These are phyloP conservation scores for Ahaetulla prasina DNA, from an alignment of 2,113 vertebrate genomes.

Conservation along the genomic window DNA sequence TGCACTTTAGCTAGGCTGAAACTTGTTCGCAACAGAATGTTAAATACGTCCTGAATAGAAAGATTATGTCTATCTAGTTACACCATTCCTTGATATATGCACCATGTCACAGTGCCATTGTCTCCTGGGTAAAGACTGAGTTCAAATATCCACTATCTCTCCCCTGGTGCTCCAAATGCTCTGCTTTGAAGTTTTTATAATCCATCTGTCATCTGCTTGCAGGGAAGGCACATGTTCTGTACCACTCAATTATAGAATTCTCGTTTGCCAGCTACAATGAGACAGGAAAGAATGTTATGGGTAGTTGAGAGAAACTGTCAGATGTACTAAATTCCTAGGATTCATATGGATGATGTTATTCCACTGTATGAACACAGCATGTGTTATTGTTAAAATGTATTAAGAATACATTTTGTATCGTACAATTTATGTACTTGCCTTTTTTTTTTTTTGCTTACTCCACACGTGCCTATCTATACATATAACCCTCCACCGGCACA, in stretches of 20 bases:
- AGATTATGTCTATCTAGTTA: slow-evolving; percentile 96
- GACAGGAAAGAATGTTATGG: slow-evolving; percentile 89
- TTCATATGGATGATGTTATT: slow-evolving; percentile 82
- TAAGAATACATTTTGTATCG: slow-evolving; percentile 63
- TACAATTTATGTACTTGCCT: slow-evolving; percentile 57
- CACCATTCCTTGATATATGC: slow-evolving; percentile 97
- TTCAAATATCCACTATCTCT: slow-evolving; percentile 99
- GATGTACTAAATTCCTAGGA: slow-evolving; percentile 84
- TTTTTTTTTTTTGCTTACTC: slow-evolving; percentile 4
- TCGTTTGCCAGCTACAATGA: slow-evolving; percentile 89
- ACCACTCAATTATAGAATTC: slow-evolving; percentile 97
- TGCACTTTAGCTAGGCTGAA: slow-evolving; percentile 78
- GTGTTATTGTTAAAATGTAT: slow-evolving; percentile 82
- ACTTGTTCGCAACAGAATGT: slow-evolving; percentile 92
- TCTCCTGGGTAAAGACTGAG: slow-evolving; percentile 99
- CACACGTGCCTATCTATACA: background rate
- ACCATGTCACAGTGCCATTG: slow-evolving; percentile 95
- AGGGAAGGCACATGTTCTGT: slow-evolving; percentile 96
- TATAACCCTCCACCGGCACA: background rate
- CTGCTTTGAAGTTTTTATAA: slow-evolving; percentile 99
- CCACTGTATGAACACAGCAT: slow-evolving; percentile 77
- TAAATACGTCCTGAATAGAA: slow-evolving; percentile 88
- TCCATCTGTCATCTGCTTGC: slow-evolving; percentile 99
- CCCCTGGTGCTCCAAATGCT: slow-evolving; percentile 95
- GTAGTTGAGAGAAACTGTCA: slow-evolving; percentile 87